These are phyloP conservation scores for Drosophila kanapiae DNA, from an alignment of 1,140 invertebrate genomes.

Conservation along the genomic window DNA sequence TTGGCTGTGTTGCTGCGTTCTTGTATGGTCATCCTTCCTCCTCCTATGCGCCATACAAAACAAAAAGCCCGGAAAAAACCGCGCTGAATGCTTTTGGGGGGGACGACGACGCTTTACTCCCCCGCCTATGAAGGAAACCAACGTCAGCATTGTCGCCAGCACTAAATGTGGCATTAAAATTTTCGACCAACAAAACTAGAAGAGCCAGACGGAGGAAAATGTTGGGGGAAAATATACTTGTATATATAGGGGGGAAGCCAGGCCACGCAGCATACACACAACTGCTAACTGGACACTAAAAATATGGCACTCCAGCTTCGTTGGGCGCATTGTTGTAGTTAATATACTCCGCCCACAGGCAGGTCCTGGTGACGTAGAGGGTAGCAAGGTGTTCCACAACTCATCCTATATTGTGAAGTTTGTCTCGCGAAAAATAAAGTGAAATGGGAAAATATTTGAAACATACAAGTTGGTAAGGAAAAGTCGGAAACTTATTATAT, in stretches of 20 bases:
- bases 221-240: neutral
- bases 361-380: neutral
- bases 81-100: slow-evolving; percentile 25
- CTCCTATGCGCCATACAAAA: slow-evolving; percentile 16
- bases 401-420: no score
- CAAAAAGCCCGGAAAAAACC: slow-evolving; percentile 14
- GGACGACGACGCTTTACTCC: slow-evolving; percentile 18
- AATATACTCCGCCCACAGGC: slow-evolving; percentile 16
- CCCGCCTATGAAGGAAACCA: neutral
- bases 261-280: slow-evolving; percentile 12
- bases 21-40: slow-evolving; percentile 14
- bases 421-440: no score
- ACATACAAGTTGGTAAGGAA: no score
- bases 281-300: slow-evolving; percentile 72
- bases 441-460: no score
- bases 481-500: no score
- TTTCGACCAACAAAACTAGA: slow-evolving; percentile 59
- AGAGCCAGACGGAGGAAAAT: slow-evolving; percentile 8
- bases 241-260: neutral
- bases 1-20: slow-evolving; percentile 26
- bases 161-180: slow-evolving; percentile 82
- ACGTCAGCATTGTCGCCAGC: slow-evolving; percentile 60
- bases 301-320: slow-evolving; percentile 63
- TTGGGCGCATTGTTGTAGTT: slow-evolving; percentile 37
- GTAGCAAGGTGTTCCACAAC: slow-evolving; percentile 1